Evolutionary conservation across 2,888 invertebrate species (phyloP), one percentile per base, ranked within the genome.

Genomic region (Erpobdella octoculata): DNA sequence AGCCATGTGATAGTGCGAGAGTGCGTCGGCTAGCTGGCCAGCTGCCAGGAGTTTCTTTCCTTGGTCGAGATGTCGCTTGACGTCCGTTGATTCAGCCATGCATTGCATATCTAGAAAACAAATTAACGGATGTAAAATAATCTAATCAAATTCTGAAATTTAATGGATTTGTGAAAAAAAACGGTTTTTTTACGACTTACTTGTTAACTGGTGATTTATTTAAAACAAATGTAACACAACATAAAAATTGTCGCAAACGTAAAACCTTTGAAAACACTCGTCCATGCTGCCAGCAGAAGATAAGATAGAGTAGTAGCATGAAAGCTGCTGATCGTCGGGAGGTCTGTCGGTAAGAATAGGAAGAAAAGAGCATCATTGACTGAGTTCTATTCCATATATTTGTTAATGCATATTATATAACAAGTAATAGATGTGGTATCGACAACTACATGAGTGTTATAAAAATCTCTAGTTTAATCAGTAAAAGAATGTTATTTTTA

Each of bases 1-100:
- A 78, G 97, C 98, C 74, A 93, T 91, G 86, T 98, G 96, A 85
- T 94, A 98, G 83, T 98, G 96, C 73, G 92, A 91, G 67, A 99
- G 85, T 12, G 98, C 97, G 86, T 98, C 97, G 64, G 92, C 89
- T 75, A 96, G 88, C 83, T 97, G 94, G 38, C 96, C 95, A 77
- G 89, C 89, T 53, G 92, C 90, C 79, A 98, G 86, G 83, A 94
- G 90, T 81, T 92, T 90, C 81, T 90, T 91, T 0, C 97, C 98
- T 83, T 93, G 86, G 82, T 96, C 93, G 83, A 98, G 86, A 86
- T 98, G 96, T 81, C 89, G 90, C 79, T 92, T 90, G 75, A 95
- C 90, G 84, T 95, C 94, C 70, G 75, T 77, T 21, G 76, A 76
- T 53, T 74, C 77, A 21, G 62, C 70, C 21, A 70, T 35, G 35